Conservation (phyloP, 2,888 invertebrate genomes). For the Rhagium mordax region DNA sequence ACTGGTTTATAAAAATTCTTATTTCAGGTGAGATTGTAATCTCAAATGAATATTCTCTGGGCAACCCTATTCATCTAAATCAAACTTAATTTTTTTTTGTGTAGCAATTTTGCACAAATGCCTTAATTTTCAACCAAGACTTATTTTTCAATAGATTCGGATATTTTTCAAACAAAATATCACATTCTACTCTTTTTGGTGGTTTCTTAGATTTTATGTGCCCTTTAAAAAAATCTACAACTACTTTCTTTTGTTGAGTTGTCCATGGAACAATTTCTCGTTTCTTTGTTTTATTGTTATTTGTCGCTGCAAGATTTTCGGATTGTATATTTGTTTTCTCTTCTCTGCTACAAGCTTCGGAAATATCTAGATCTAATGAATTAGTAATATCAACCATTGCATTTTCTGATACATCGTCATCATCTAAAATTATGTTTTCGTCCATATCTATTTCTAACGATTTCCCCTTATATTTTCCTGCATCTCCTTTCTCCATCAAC, state of each 20-base stretch:
- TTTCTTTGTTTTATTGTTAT: background rate
- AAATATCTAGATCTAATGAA: background rate
- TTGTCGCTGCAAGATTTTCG: background rate
- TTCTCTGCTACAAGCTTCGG: constrained; percentile 35
- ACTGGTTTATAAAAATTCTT: no score
- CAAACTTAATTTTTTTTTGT: background rate
- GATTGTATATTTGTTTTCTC: constrained; percentile 41
- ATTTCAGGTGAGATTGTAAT: no score
- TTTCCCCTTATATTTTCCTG: constrained; percentile 46
- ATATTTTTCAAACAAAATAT: background rate
- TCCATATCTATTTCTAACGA: constrained; percentile 38
- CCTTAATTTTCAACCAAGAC: background rate
- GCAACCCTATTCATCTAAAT: background rate
- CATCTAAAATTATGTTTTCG: constrained; percentile 8
- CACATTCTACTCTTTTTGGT: constrained; percentile 3
- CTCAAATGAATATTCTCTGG: background rate
- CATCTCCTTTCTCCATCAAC: constrained; percentile 44
- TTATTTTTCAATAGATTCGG: background rate
- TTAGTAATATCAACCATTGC: background rate
- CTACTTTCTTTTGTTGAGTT: background rate
- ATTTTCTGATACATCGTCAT: constrained; percentile 28
- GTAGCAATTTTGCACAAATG: background rate
- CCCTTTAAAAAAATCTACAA: background rate
- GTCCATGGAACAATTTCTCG: background rate
- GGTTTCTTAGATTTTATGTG: background rate